phyloP scores from a whole-genome alignment of 1,140 invertebrate genomes.

The Leptinotarsa lineolata region DNA sequence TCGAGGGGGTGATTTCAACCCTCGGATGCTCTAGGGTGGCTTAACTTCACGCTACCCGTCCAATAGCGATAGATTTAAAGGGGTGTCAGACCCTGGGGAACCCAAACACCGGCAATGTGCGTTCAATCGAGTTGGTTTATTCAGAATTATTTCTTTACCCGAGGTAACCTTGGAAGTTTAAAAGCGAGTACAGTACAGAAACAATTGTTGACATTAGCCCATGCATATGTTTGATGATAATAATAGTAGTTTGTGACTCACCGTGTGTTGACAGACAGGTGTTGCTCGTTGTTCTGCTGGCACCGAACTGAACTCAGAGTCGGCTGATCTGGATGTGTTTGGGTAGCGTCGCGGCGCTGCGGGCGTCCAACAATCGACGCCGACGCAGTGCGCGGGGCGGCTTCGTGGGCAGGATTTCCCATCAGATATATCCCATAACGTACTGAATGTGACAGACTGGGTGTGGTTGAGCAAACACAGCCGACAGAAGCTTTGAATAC shows the following conservation, averaged over 20 bases:
- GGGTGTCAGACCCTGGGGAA: conserved; percentile 39
- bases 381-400: conserved; percentile 51
- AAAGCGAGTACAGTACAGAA: background rate
- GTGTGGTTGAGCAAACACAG: conserved; percentile 47
- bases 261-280: conserved; percentile 3
- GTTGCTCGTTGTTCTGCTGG: conserved; percentile 9
- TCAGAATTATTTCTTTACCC: background rate
- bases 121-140: background rate
- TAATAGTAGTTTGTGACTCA: conserved; percentile 6
- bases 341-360: conserved; percentile 42
- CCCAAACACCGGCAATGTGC: background rate
- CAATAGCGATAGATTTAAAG: conserved; percentile 51
- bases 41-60: conserved; percentile 13
- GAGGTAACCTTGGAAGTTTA: background rate
- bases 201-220: background rate
- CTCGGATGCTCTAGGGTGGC: background rate
- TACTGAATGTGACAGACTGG: conserved; percentile 49
- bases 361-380: conserved; percentile 45
- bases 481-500: conserved; percentile 37
- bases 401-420: conserved; percentile 55
- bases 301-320: conserved; percentile 12
- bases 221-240: background rate
- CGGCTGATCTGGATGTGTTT: conserved; percentile 26
- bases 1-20: background rate
- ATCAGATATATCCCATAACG: conserved; percentile 49